Evolutionary conservation across 2,797 vertebrate species (phyloP).

Genomic region (Myoxocephalus aenaeus): DNA sequence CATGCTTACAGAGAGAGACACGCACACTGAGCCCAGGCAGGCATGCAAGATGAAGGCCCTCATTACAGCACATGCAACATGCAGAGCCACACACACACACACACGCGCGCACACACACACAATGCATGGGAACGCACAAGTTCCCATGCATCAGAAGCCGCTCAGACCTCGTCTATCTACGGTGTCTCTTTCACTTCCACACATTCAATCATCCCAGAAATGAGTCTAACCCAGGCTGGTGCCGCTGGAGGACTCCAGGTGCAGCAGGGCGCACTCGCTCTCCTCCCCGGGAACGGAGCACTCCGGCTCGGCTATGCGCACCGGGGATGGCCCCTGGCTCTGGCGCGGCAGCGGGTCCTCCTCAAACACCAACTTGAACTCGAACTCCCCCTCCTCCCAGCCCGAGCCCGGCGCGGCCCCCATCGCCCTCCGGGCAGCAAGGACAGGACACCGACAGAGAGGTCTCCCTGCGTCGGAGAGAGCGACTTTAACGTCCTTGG

Average conservation of each 20-base stretch:
- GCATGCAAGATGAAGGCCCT: constrained; percentile 25
- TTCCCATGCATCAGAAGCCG: constrained; percentile 40
- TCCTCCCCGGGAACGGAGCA: constrained; percentile 69
- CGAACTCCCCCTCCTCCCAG: constrained; percentile 95
- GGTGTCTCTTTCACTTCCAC: neutral
- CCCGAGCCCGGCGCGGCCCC: constrained; percentile 89
- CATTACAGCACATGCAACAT: constrained; percentile 11
- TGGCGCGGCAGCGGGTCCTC: constrained; percentile 85
- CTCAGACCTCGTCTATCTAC: neutral
- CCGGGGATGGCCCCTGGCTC: constrained; percentile 77
- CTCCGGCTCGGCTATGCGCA: constrained; percentile 68
- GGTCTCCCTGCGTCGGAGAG: constrained; percentile 32
- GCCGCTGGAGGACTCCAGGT: constrained; percentile 65
- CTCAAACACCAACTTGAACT: constrained; percentile 94
- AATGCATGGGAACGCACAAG: constrained; percentile 1
- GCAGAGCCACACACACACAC: constrained; percentile 1
- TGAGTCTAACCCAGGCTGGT: constrained; percentile 70
- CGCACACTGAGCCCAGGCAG: constrained; percentile 28
- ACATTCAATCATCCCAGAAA: constrained; percentile 10
- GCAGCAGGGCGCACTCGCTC: constrained; percentile 62
- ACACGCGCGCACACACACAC: constrained; percentile 13
- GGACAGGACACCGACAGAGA: constrained; percentile 57
- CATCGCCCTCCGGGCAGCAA: constrained; percentile 79
- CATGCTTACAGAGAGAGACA: constrained; percentile 53
- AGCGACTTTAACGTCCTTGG: constrained; percentile 13